Percentiles rank a stretch among this genome's conserved stretches.
Conservation (phyloP, 2,888 invertebrate genomes). For the Heliconius charithonia region DNA sequence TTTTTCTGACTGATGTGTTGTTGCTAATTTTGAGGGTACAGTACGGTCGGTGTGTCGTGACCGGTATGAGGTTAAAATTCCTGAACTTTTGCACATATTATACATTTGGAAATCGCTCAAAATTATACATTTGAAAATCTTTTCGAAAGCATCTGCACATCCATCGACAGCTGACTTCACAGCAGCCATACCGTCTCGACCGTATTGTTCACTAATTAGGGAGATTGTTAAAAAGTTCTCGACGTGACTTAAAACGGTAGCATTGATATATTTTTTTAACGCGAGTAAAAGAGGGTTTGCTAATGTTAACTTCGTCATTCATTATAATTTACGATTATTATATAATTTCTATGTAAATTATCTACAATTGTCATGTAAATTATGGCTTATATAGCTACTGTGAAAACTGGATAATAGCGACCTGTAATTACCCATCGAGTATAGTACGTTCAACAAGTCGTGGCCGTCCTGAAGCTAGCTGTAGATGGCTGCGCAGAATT, state of each 20-base stretch:
- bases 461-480: neutral
- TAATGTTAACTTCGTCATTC: too few species aligned
- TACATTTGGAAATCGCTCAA: neutral
- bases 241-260: neutral
- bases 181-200: neutral
- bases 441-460: neutral
- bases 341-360: slow-evolving; percentile 1
- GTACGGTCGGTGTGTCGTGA: neutral
- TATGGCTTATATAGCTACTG: neutral
- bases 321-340: neutral
- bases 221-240: neutral
- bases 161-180: neutral
- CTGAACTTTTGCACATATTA: neutral
- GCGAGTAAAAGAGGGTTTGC: too few species aligned
- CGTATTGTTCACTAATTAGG: neutral
- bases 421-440: slow-evolving; percentile 34
- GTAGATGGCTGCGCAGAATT: neutral
- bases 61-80: neutral
- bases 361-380: slow-evolving; percentile 15
- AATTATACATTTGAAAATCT: too few species aligned
- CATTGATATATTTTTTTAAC: neutral
- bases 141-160: neutral
- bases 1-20: neutral
- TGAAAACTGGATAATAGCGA: slow-evolving; percentile 20
- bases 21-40: neutral